These are phyloP conservation scores for Dolomedes plantarius DNA, from an alignment of 2,888 invertebrate genomes.

Conservation along the genomic window DNA sequence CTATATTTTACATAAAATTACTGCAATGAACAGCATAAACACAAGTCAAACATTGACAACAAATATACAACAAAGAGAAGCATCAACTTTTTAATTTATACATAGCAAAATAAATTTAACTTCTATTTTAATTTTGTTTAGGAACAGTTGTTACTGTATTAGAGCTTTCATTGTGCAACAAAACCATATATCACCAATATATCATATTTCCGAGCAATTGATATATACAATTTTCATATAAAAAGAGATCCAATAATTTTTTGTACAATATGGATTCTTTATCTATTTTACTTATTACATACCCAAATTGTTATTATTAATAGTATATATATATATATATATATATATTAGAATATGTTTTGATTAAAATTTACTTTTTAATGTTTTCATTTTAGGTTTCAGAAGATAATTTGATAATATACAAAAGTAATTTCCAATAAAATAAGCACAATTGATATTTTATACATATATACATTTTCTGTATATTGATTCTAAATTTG, in stretches of 20 bases:
- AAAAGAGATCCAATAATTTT: not conserved
- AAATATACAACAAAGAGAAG: constrained; percentile 36
- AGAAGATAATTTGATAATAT: too few relatives aligned
- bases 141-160: not conserved
- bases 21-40: not conserved
- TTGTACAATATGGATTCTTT: too few relatives aligned
- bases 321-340: too few relatives aligned
- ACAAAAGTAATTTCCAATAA: too few relatives aligned
- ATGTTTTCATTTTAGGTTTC: too few relatives aligned
- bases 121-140: not conserved
- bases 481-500: too few relatives aligned
- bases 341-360: not conserved
- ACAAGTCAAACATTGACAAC: constrained; percentile 12
- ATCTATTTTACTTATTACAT: not conserved
- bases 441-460: too few relatives aligned
- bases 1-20: constrained; percentile 10
- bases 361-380: too few relatives aligned
- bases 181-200: not conserved
- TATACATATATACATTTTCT: too few relatives aligned
- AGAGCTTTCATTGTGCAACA: not conserved
- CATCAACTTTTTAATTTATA: not conserved
- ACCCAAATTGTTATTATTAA: not conserved
- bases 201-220: not conserved
- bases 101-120: not conserved
- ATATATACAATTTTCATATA: constrained; percentile 1